Percentiles rank a stretch among this genome's conserved stretches.
phyloP scores from a whole-genome alignment of 2,113 vertebrate genomes.

The Galbula dea region DNA sequence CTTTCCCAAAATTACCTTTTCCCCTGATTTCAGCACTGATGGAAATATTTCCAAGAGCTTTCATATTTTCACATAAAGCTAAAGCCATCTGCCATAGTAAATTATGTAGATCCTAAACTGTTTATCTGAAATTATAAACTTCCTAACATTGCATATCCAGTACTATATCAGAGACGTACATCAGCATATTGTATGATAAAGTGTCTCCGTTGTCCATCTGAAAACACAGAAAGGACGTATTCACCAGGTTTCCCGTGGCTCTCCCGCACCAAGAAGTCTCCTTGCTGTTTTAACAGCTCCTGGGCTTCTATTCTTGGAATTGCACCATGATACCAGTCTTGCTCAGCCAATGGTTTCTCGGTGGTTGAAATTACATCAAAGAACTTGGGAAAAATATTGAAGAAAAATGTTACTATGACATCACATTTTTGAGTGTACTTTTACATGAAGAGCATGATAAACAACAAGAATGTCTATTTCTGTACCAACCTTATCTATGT shows the following conservation, averaged over 20 bases:
- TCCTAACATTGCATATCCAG: conserved; percentile 15
- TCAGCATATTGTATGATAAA: conserved; percentile 98
- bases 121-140: background rate
- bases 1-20: background rate
- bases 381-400: conserved; percentile 77
- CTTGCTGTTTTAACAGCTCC: conserved; percentile 92
- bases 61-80: background rate
- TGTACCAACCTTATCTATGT: background rate
- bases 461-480: background rate
- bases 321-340: conserved; percentile 98
- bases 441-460: background rate
- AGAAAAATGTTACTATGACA: background rate
- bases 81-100: background rate
- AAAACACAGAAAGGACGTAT: conserved; percentile 98
- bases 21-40: background rate
- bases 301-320: conserved; percentile 95
- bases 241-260: conserved; percentile 98
- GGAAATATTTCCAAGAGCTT: background rate
- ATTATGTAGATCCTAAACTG: background rate
- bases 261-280: conserved; percentile 96
- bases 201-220: conserved; percentile 91
- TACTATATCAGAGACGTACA: conserved; percentile 78
- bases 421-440: background rate
- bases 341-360: conserved; percentile 91
- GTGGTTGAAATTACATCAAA: conserved; percentile 86